phyloP scores from a whole-genome alignment of 2,888 invertebrate species.

The Tetramorium bicarinatum region DNA sequence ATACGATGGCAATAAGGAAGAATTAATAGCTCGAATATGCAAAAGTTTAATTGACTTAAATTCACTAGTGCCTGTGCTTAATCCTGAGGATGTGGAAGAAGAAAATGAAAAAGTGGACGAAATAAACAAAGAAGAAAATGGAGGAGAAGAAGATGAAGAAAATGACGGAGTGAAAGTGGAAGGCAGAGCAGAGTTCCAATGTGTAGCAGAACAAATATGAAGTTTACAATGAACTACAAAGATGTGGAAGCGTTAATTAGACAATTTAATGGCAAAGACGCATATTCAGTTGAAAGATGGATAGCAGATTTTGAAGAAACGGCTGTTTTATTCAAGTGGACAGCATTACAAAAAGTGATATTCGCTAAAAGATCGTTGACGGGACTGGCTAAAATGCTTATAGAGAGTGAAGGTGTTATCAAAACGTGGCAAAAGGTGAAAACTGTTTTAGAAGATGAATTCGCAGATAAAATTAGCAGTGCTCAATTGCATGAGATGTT shows the following conservation, averaged over 20 bases:
- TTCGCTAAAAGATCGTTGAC: slow-evolving; percentile 45
- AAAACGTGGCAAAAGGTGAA: slow-evolving; percentile 46
- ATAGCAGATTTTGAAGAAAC: slow-evolving; percentile 42
- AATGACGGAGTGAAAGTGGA: no score
- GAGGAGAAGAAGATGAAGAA: no score
- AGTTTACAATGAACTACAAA: no score
- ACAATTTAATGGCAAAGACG: slow-evolving; percentile 21
- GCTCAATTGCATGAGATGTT: slow-evolving; percentile 48
- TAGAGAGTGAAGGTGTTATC: slow-evolving; percentile 35
- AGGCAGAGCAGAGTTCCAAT: no score
- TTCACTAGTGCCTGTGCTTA: no score
- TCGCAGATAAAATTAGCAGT: slow-evolving; percentile 24
- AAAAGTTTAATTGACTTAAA: no score
- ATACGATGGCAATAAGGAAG: no score
- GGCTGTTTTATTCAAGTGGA: slow-evolving; percentile 24
- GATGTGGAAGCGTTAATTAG: neutral
- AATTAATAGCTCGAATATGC: no score
- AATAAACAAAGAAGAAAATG: no score
- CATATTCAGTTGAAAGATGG: slow-evolving; percentile 41
- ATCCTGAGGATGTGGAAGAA: no score
- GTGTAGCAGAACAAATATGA: no score
- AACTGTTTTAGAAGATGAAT: neutral
- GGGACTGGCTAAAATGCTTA: slow-evolving; percentile 25
- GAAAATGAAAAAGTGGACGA: no score
- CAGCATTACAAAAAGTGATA: slow-evolving; percentile 29